Conservation (phyloP, 2,113 vertebrate genomes). For the Holacanthus passer region DNA sequence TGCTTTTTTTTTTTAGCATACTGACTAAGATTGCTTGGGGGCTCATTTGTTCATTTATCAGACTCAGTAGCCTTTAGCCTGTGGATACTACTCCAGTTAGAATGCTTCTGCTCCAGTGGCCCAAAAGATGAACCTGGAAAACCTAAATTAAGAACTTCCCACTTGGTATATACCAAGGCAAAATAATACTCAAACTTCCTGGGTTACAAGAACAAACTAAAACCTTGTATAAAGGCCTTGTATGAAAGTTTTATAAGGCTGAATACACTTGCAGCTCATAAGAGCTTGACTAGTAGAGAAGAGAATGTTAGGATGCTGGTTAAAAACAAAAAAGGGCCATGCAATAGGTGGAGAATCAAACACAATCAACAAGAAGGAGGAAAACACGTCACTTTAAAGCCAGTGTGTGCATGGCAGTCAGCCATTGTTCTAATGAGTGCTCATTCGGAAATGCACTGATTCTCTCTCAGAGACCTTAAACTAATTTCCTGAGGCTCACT, state of each 20-base stretch:
- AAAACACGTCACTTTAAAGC: slow-evolving; percentile 47
- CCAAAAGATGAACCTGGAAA: not conserved
- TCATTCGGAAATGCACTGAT: slow-evolving; percentile 82
- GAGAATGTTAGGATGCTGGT: not conserved
- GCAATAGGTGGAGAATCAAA: slow-evolving; percentile 34
- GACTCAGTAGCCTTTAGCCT: not conserved
- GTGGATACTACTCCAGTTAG: not conserved
- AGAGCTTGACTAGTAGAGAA: not conserved
- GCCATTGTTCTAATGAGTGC: slow-evolving; percentile 76
- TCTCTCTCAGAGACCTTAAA: slow-evolving; percentile 78
- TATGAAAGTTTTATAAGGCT: not conserved
- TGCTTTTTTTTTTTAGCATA: no score
- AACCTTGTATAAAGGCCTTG: not conserved
- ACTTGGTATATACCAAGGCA: not conserved
- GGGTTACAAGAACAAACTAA: not conserved
- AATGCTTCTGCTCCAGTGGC: not conserved
- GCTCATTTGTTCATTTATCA: not conserved
- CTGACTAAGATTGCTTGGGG: not conserved
- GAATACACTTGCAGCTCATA: not conserved
- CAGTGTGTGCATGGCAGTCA: slow-evolving; percentile 56
- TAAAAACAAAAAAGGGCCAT: slow-evolving; percentile 2
- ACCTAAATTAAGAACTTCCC: not conserved
- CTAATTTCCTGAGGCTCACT: slow-evolving; percentile 82
- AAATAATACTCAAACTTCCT: not conserved
- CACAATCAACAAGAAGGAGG: slow-evolving; percentile 44